These are phyloP conservation scores for Apogon talboti DNA, from an alignment of 2,797 vertebrate genomes.

Conservation along the genomic window DNA sequence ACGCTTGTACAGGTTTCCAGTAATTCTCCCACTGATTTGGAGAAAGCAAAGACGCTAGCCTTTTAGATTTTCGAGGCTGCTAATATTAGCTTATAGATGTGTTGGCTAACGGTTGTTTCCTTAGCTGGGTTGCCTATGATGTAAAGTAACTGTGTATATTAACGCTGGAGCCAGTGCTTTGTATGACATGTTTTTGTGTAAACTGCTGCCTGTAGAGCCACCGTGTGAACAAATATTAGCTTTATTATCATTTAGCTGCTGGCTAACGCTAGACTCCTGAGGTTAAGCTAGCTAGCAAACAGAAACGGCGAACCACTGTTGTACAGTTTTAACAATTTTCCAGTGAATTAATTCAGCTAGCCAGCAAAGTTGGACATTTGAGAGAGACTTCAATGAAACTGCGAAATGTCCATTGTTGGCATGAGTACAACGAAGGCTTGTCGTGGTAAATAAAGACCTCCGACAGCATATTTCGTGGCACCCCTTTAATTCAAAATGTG, in stretches of 20 bases:
- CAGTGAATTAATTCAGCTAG: fast-evolving
- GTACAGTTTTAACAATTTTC: fast-evolving
- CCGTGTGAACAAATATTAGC: no score
- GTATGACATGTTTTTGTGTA: background rate
- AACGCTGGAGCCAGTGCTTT: background rate
- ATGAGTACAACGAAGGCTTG: background rate
- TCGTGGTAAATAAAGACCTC: background rate
- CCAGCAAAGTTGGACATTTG: fast-evolving
- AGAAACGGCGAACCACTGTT: fast-evolving
- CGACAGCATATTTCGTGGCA: background rate
- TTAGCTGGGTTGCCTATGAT: background rate
- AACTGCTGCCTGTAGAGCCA: background rate
- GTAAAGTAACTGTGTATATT: fast-evolving
- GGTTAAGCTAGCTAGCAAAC: conserved; percentile 2
- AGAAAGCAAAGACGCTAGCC: background rate
- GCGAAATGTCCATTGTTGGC: fast-evolving
- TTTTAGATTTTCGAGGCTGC: conserved; percentile 17
- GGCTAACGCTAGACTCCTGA: background rate
- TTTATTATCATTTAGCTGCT: background rate
- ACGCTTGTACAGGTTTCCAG: conserved; percentile 12
- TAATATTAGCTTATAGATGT: conserved; percentile 13
- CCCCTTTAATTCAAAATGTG: background rate
- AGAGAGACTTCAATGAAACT: background rate
- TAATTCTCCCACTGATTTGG: background rate
- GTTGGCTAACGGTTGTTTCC: conserved; percentile 31